A percentile compares a stretch with the other conserved stretches of the same genome.
phyloP scores from a whole-genome alignment of 2,797 vertebrate species.

The Arnoldichthys spilopterus region DNA sequence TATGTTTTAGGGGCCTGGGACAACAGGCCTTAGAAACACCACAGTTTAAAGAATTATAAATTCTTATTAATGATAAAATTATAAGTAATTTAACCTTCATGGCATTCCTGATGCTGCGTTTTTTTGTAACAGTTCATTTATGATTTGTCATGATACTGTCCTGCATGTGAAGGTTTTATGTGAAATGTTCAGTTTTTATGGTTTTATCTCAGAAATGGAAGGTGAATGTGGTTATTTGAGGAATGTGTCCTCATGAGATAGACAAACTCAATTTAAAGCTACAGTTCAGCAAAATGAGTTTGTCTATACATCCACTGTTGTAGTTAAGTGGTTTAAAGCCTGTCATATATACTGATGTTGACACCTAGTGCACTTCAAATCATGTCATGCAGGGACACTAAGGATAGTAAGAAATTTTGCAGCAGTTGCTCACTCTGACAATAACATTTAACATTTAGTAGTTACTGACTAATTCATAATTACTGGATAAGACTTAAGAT shows the following conservation, averaged over 20 bases:
- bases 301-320: background rate
- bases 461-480: too few species aligned
- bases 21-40: too few species aligned
- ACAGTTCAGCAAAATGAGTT: background rate
- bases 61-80: too few species aligned
- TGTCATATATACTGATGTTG: background rate
- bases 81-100: background rate
- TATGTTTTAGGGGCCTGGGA: too few species aligned
- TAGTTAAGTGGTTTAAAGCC: background rate
- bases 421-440: too few species aligned
- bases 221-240: background rate
- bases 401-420: background rate
- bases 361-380: background rate
- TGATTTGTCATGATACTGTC: background rate
- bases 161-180: background rate
- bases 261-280: background rate
- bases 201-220: background rate
- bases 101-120: background rate
- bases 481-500: too few species aligned
- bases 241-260: slow-evolving; percentile 7
- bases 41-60: too few species aligned
- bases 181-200: slow-evolving; percentile 2
- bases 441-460: too few species aligned
- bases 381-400: background rate
- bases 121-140: too few species aligned